Base-by-base conservation (phyloP, 92 coral and sea anemone species). In the Siderastrea siderea region DNA sequence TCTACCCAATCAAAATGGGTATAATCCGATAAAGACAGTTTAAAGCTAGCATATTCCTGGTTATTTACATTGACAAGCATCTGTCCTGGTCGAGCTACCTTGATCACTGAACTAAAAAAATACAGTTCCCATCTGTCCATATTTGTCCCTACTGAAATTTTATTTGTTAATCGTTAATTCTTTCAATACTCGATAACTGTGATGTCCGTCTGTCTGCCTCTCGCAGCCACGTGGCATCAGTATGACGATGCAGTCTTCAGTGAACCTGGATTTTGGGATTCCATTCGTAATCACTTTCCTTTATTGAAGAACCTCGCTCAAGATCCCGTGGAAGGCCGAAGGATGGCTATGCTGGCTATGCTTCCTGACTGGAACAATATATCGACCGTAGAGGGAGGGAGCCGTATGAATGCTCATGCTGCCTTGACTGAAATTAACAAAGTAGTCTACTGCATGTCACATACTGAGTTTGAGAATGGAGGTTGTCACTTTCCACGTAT, bases 221-320 rank as follows among this genome's bases (percentile, higher is more conserved):
- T 77, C 14, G 44, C 82, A 91, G 94, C 48, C 1, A 67, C 77
- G 0, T 91, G 94, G 94, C 91, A 91, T 73, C 94, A 91, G 47
- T 91, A 81, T 43, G 94, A 91, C 59, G 94, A 91, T 87, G 94
- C 94, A 63, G 71, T 86, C 57, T 91, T 75, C 76, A 75, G 91
- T 71, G 71, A 66, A 12, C 91, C 88, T 7, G 47, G 81, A 43
- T 44, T 70, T 1, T 87, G 80, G 78, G 88, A 70, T 4, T 81
- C 91, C 10, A 5, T 89, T 59, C 65, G 81, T 14, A 87, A 51
- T 46, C 38, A 59, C 26, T 1, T 89, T 26, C 88, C 88, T 3
- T 10, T 8, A 12, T 55, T n/a, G 19, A 45, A 3, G 10, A 46
- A 60, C 19, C 3, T 49, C 6, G 74, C 38, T 17, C 61, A 50